Evolutionary conservation across 2,888 invertebrate genomes (phyloP).

Genomic region (Steinernema scapterisci): DNA sequence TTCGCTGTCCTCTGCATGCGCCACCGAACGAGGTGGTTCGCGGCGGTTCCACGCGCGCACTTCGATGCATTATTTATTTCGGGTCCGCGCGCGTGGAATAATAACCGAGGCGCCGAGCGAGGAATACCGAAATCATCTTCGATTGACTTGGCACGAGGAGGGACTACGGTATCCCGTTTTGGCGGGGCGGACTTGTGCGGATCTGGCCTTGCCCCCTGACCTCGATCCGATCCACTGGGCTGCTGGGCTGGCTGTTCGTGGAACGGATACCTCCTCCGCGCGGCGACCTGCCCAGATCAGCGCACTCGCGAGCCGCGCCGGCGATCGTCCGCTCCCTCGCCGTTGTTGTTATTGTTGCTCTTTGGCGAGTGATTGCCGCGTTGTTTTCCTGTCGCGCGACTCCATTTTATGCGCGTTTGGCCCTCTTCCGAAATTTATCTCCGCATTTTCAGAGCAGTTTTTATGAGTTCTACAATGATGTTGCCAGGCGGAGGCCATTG

Average conservation of each 20-base stretch:
- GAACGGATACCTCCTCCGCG: background rate
- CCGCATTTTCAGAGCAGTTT: background rate
- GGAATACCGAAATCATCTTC: too few relatives aligned
- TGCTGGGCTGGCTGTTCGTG: background rate
- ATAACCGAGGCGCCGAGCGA: background rate
- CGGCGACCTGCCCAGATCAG: background rate
- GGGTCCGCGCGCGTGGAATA: background rate
- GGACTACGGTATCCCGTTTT: slow-evolving; percentile 17
- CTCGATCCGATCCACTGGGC: slow-evolving; percentile 23
- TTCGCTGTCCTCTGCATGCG: background rate
- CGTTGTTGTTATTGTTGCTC: slow-evolving; percentile 16
- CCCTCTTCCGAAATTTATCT: slow-evolving; percentile 3
- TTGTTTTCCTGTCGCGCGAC: slow-evolving; percentile 19
- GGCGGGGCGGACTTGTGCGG: background rate
- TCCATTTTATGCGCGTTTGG: background rate
- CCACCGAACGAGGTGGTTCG: too few relatives aligned
- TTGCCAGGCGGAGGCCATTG: slow-evolving; percentile 18
- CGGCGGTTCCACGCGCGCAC: background rate
- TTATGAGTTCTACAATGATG: slow-evolving; percentile 28
- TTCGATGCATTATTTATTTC: slow-evolving; percentile 6
- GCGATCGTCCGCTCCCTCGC: too few relatives aligned
- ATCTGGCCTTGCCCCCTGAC: slow-evolving; percentile 25
- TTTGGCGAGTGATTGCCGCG: slow-evolving; percentile 12
- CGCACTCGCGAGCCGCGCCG: slow-evolving; percentile 1
- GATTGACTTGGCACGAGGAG: background rate